Base-by-base conservation (phyloP, 2,888 invertebrate genomes). In the Amaurobius ferox region DNA sequence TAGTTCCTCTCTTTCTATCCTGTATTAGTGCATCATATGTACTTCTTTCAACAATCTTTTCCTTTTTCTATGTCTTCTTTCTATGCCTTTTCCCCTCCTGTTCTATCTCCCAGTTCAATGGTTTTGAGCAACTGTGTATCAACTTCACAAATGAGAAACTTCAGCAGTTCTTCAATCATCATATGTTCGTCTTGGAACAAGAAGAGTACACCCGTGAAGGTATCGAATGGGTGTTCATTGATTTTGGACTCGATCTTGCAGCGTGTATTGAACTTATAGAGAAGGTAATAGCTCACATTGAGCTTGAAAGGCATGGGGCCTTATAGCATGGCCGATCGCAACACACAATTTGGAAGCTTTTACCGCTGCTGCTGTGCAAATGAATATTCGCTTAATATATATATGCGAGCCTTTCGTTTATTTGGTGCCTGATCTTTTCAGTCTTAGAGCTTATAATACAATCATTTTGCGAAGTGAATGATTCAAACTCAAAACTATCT, bases 101-200 rank as follows among this genome's bases (percentile, higher is more conserved):
- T 29, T 23, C 7, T 30, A 13, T 40, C 23, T 40, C 64, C 64
- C 93, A 98, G 98, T 97, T 93, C 94, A 98, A 98, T 94, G 97
- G 98, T 93, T 98, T 98, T 94, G 98, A 99, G 93, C 98, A 99
- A 94, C 94, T 99, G 93, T 98, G 98, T 94, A 99, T 98, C 95
- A 99, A 99, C 94, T 99, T 98, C 94, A 98, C 98, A 93, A 99
- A 98, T 93, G 98, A 99, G 93, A 97, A 98, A 94, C 94, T 99
- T 90, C 98, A 99, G 94, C 98, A 99, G 93, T 99, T 98, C 94
- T 99, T 99, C 95, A 98, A 99, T 94, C 98, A 99, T 93, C 96
- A 98, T 95, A 99, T 99, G 98, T 99, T 99, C 93, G 98, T 99
- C 90, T 94, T 98, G 93, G 98, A 99, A 93, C 98, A 99, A 95